Evolutionary conservation across 2,888 invertebrate genomes (phyloP).

Genomic region (Hymenopus coronatus): DNA sequence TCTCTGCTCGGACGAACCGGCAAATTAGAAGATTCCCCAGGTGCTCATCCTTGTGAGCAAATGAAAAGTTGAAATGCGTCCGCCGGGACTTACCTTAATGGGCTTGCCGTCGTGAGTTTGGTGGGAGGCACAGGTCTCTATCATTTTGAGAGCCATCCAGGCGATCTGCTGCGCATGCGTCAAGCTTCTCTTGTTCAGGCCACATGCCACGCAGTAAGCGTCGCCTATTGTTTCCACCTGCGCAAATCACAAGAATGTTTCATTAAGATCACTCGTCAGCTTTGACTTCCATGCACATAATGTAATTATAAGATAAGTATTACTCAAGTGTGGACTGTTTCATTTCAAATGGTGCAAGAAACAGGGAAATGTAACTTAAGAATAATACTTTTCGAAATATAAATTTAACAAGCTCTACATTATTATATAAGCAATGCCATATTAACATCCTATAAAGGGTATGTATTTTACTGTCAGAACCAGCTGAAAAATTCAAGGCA

Average conservation of each 20-base stretch:
- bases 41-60: neutral
- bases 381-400: no score
- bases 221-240: constrained; percentile 96
- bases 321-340: no score
- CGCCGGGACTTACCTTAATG: constrained; percentile 64
- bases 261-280: neutral
- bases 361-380: no score
- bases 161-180: constrained; percentile 93
- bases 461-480: no score
- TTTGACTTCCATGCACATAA: no score
- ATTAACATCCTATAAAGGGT: no score
- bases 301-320: no score
- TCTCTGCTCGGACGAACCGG: neutral
- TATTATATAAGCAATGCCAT: no score
- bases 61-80: neutral
- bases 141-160: constrained; percentile 96
- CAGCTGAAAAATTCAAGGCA: no score
- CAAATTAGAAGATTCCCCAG: neutral
- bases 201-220: constrained; percentile 94
- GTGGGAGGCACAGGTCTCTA: constrained; percentile 82
- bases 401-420: no score
- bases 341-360: no score
- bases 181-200: constrained; percentile 78
- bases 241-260: constrained; percentile 18
- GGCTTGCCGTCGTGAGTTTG: constrained; percentile 89